phyloP scores from a whole-genome alignment of 2,113 vertebrate species.

The Menura novaehollandiae region DNA sequence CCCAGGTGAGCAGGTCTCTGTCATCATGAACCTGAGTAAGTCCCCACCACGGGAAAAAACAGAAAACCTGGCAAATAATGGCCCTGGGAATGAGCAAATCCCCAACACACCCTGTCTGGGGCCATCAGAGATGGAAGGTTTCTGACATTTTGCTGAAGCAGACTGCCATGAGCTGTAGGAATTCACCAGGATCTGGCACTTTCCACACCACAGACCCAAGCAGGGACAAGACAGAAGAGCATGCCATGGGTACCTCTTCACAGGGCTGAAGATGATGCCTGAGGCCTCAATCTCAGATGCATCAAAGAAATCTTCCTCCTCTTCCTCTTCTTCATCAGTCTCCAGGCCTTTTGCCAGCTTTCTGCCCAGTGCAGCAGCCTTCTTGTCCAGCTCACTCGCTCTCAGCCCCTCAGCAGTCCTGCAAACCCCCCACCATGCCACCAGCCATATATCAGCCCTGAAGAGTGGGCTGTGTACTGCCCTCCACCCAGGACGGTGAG shows the following conservation, averaged over 20 bases:
- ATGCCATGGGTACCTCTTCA: conserved; percentile 78
- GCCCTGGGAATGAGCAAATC: neutral
- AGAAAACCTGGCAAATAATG: neutral
- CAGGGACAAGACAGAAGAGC: neutral
- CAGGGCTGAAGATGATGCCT: conserved; percentile 78
- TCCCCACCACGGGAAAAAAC: neutral
- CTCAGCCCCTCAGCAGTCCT: neutral
- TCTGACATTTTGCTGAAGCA: neutral
- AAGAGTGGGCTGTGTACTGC: fast-evolving
- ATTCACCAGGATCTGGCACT: neutral
- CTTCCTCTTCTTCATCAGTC: conserved; percentile 76
- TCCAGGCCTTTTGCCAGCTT: conserved; percentile 75
- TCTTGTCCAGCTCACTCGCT: conserved; percentile 65
- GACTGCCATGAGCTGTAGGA: neutral
- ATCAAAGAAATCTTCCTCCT: conserved; percentile 78
- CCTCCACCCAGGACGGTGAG: neutral
- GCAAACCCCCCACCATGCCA: neutral
- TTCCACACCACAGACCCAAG: neutral
- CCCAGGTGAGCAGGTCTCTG: neutral
- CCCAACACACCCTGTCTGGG: neutral
- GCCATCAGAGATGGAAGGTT: neutral
- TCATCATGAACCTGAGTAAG: neutral
- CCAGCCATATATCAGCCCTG: fast-evolving
- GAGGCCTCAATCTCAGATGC: conserved; percentile 77
- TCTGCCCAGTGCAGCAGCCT: conserved; percentile 73